A percentile compares a stretch with the other conserved stretches of the same genome.
Conservation (phyloP, 2,888 invertebrate genomes). For the Orthosia gracilis region DNA sequence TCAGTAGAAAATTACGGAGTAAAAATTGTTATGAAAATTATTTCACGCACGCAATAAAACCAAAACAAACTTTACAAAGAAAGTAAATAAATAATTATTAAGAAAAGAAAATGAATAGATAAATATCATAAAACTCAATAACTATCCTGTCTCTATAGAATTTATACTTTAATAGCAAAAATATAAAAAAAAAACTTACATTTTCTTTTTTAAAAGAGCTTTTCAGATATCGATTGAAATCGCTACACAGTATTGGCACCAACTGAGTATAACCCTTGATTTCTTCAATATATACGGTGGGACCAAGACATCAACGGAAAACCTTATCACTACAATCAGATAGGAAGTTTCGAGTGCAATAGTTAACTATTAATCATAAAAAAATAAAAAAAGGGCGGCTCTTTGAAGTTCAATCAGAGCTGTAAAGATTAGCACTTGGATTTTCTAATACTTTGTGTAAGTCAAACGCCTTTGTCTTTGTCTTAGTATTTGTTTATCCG, state of each 20-base stretch:
- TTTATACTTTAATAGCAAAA: background rate
- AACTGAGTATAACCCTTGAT: conserved; percentile 36
- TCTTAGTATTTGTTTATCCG: background rate
- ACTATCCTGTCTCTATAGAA: background rate
- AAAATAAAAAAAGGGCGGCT: conserved; percentile 47
- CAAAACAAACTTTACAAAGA: background rate
- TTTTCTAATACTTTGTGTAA: conserved; percentile 37
- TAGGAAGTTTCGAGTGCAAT: conserved; percentile 51
- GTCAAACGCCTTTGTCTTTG: conserved; percentile 6
- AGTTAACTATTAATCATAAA: conserved; percentile 56
- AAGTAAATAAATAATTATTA: background rate
- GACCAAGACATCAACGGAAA: conserved; percentile 47
- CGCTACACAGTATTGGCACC: conserved; percentile 8
- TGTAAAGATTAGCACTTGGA: conserved; percentile 59
- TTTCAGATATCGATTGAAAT: conserved; percentile 4
- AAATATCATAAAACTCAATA: background rate
- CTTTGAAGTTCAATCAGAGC: conserved; percentile 60
- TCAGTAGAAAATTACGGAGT: too few species aligned
- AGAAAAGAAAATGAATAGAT: background rate
- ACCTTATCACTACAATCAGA: conserved; percentile 62
- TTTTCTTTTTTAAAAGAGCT: background rate
- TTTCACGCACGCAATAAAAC: background rate
- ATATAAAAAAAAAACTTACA: conserved; percentile 39
- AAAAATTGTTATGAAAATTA: background rate
- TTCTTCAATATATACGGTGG: conserved; percentile 55